Percentiles rank a stretch among this genome's conserved stretches.
phyloP scores from a whole-genome alignment of 2,888 invertebrate species.

The Lasioglossum malachurum region DNA sequence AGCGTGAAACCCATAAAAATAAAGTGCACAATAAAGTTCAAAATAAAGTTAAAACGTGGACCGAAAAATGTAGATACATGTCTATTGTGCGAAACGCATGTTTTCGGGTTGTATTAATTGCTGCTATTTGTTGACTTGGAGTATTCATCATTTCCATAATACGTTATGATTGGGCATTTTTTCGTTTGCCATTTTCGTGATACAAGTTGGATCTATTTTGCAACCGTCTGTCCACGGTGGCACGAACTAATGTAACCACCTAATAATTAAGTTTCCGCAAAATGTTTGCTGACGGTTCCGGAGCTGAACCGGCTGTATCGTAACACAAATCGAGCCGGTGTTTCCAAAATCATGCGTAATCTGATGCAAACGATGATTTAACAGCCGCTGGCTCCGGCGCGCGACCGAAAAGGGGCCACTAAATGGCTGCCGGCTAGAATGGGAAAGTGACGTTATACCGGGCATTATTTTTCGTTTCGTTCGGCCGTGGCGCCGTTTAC shows the following conservation, averaged over 20 bases:
- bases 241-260: background rate
- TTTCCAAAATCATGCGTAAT: constrained; percentile 69
- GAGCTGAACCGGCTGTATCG: constrained; percentile 25
- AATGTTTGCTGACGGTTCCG: constrained; percentile 23
- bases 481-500: constrained; percentile 56
- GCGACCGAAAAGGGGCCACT: constrained; percentile 36
- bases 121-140: background rate
- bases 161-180: too few relatives aligned
- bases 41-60: too few relatives aligned
- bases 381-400: constrained; percentile 22
- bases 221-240: background rate
- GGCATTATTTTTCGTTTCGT: constrained; percentile 69
- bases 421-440: constrained; percentile 26
- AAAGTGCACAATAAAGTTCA: background rate
- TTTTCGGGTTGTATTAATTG: background rate
- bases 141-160: background rate
- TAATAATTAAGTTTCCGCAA: constrained; percentile 53
- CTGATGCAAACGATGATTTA: constrained; percentile 69
- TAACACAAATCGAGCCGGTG: constrained; percentile 58
- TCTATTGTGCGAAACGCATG: too few relatives aligned
- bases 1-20: background rate
- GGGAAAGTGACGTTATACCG: constrained; percentile 30
- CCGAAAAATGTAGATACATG: constrained; percentile 10
- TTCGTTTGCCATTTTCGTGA: background rate
- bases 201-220: background rate